Evolutionary conservation across 2,113 vertebrate genomes (phyloP).

Genomic region (Bagarius yarrelli): DNA sequence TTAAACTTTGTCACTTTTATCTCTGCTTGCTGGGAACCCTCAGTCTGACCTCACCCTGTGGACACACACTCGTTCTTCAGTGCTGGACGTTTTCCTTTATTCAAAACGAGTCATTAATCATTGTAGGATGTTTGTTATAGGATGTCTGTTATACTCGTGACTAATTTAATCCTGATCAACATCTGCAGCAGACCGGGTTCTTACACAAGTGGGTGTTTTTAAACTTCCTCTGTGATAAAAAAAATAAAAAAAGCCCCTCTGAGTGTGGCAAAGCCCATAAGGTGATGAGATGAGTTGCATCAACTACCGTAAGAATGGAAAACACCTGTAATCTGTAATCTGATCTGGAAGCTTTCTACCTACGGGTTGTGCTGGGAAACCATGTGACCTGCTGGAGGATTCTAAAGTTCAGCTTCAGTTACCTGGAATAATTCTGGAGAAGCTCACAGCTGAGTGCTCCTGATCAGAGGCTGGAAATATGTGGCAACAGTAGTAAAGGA

Average conservation of each 20-base stretch:
- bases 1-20: background rate
- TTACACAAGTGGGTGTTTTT: background rate
- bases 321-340: background rate
- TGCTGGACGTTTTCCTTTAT: background rate
- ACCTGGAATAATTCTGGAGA: background rate
- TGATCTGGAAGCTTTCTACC: background rate
- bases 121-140: no score
- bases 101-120: background rate
- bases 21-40: background rate
- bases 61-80: background rate
- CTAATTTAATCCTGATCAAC: no score
- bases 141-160: no score
- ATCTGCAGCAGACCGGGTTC: no score
- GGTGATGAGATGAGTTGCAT: background rate
- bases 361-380: background rate
- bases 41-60: background rate
- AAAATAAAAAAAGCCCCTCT: constrained; percentile 1
- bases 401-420: background rate
- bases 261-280: no score
- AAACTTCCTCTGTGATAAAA: no score
- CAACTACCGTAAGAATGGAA: background rate
- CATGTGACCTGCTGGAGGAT: background rate
- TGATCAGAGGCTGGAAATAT: background rate
- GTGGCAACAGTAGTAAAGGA: no score
- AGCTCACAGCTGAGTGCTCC: no score